Conservation (phyloP, 1,140 invertebrate genomes). For the Plectrocnemia conspersa region DNA sequence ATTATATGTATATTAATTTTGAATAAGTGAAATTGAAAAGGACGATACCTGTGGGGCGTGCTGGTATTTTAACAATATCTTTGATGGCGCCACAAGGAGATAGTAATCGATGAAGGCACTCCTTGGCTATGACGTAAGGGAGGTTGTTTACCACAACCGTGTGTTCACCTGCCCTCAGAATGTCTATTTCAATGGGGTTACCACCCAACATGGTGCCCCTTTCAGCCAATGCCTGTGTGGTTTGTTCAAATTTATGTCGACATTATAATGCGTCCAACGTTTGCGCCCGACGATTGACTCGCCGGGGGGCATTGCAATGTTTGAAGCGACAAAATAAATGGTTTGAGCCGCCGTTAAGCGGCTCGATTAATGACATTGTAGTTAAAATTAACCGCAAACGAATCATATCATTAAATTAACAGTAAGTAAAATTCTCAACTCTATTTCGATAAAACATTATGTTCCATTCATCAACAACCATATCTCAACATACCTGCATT, state of each 20-base stretch:
- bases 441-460: too few species aligned
- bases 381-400: too few species aligned
- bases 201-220: conserved; percentile 17
- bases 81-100: conserved; percentile 24
- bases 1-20: conserved; percentile 17
- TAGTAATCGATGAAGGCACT: conserved; percentile 20
- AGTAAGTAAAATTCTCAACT: too few species aligned
- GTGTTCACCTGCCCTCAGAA: conserved; percentile 18
- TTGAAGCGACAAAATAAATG: too few species aligned
- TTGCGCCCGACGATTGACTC: too few species aligned
- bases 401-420: too few species aligned
- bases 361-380: too few species aligned
- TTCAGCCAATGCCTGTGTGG: conserved; percentile 19
- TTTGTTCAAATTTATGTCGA: conserved; percentile 14
- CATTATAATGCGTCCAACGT: too few species aligned
- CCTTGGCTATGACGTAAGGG: conserved; percentile 20
- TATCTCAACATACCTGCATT: too few species aligned
- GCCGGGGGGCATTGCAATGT: too few species aligned
- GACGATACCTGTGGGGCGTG: conserved; percentile 21
- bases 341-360: too few species aligned
- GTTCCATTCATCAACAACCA: too few species aligned
- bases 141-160: conserved; percentile 24
- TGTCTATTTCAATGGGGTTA: conserved; percentile 24
- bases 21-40: conserved; percentile 14
- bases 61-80: conserved; percentile 23